Conservation (phyloP, 2,113 vertebrate genomes). For the Engystomops pustulosus region DNA sequence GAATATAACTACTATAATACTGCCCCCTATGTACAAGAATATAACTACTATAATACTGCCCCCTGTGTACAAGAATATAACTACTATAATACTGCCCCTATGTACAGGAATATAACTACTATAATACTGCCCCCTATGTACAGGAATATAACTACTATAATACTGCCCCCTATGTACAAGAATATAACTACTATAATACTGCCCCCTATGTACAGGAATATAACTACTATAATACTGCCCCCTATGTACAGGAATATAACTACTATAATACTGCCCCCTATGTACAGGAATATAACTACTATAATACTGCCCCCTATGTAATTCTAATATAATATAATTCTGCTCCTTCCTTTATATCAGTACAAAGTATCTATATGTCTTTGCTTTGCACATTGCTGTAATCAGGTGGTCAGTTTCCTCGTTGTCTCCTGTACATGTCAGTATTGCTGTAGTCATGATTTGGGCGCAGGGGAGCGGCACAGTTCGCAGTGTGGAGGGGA, state of each 20-base stretch:
- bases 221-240: background rate
- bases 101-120: too few species aligned
- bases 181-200: slow-evolving; percentile 15
- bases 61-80: background rate
- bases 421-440: background rate
- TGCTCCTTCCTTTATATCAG: background rate
- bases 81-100: background rate
- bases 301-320: too few species aligned
- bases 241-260: background rate
- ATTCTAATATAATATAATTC: background rate
- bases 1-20: slow-evolving; percentile 1
- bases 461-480: background rate
- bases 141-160: slow-evolving; percentile 2
- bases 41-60: slow-evolving; percentile 10
- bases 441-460: background rate
- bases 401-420: too few species aligned
- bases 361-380: background rate
- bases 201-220: background rate
- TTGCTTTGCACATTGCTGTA: too few species aligned
- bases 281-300: too few species aligned
- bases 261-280: background rate
- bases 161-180: too few species aligned
- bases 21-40: too few species aligned
- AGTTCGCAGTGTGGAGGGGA: background rate
- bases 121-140: slow-evolving; percentile 1